Evolutionary conservation across 2,113 vertebrate genomes (phyloP), one percentile per base, ranked within the genome.

Genomic region (Austrofundulus limnaeus): DNA sequence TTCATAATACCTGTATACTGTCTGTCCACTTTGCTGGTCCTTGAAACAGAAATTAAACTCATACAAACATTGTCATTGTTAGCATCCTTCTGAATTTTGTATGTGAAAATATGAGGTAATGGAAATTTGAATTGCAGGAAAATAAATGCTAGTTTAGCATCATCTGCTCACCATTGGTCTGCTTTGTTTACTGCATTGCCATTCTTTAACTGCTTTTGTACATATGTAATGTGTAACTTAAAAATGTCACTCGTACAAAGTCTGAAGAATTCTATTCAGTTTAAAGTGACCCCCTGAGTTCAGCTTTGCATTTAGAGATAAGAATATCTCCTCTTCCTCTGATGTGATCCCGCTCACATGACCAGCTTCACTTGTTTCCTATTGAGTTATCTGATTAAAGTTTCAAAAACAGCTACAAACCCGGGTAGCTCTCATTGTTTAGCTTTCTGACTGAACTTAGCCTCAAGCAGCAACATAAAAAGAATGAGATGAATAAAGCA

Each of bases 401-500:
- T 15, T 20, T 61, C 48, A 72, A 75, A 45, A 65, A 69, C 41
- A 58, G 41, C 69, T 16, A 42, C 43, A 43, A n/a, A 24, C 61
- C 64, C 28, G n/a, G 51, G 50, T 41, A 51, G 51, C 63, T 28
- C 20, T 42, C 14, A 70, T 63, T 75, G 71, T 80, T 45, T 43
- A 24, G n/a, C 7, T n/a, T 61, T 52, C 51, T 11, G 10, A 43
- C 8, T 11, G 49, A 70, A 48, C 16, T 12, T 1, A 61, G 56
- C 20, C 13, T 2, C 41, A 47, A 47, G 37, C 61, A 80, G 45
- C 13, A 47, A 61, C 60, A 69, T 51, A 24, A 77, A 66, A 37
- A 28, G 28, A 28, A 46, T n/a, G 38, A 68, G 64, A 81, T 88
- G 82, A 62, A 77, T 65, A 63, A 75, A 65, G 77, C 86, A 85